phyloP scores from a whole-genome alignment of 2,113 vertebrate species.

The Pollimyrus isidori region DNA sequence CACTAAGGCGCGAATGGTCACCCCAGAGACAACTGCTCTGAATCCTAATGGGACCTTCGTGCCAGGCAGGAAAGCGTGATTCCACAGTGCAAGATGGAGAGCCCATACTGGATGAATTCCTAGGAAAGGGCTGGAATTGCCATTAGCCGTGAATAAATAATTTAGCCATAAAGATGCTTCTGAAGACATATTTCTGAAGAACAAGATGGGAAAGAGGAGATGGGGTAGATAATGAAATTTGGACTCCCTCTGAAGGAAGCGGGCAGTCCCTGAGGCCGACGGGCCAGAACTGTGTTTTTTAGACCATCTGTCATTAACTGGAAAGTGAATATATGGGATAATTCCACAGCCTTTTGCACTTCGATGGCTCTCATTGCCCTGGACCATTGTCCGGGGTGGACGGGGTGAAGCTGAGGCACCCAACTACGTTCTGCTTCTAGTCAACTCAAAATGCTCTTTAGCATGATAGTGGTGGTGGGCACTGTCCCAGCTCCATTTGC shows the following conservation, averaged over 20 bases:
- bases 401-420: background rate
- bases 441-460: background rate
- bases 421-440: background rate
- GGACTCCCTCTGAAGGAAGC: background rate
- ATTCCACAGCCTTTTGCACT: background rate
- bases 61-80: background rate
- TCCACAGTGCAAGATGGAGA: background rate
- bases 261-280: background rate
- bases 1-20: background rate
- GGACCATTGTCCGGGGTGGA: background rate
- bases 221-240: background rate
- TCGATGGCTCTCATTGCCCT: background rate
- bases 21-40: background rate
- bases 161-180: conserved; percentile 1
- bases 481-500: background rate
- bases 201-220: background rate
- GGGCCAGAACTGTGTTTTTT: background rate
- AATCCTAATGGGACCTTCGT: background rate
- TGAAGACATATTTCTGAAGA: conserved; percentile 8
- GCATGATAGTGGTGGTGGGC: background rate
- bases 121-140: background rate
- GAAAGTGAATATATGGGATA: background rate
- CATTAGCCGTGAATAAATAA: conserved; percentile 12
- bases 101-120: background rate
- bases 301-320: background rate